These are phyloP conservation scores for Paguma larvata DNA, from an alignment of 2,797 vertebrate species.

Conservation along the genomic window DNA sequence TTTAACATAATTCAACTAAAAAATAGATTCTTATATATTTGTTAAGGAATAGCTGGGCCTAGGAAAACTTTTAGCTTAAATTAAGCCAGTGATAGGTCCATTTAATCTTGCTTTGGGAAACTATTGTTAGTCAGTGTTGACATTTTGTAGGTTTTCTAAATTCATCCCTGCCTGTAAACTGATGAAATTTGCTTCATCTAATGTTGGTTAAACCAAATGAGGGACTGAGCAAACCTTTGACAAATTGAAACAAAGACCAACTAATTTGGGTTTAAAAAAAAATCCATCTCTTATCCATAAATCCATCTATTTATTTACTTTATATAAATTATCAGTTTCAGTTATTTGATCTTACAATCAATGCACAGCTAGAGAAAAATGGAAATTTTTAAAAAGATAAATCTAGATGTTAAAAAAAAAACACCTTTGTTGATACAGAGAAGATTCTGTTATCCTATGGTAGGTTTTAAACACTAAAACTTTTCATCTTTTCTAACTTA, in stretches of 20 bases:
- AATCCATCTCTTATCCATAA: not conserved
- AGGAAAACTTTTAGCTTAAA: not conserved
- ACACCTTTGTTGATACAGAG: not conserved
- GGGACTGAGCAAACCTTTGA: not conserved
- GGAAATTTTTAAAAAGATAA: not conserved
- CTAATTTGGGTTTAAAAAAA: not conserved
- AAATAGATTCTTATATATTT: not conserved
- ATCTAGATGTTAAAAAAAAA: not conserved
- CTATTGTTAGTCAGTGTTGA: not conserved
- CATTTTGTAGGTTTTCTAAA: not conserved
- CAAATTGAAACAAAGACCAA: slow-evolving; percentile 38
- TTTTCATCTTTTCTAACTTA: not conserved
- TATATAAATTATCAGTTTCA: slow-evolving; percentile 28
- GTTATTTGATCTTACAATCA: not conserved
- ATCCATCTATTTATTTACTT: slow-evolving; percentile 11
- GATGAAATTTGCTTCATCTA: not conserved
- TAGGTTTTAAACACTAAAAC: slow-evolving; percentile 12
- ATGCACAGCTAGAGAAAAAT: not conserved
- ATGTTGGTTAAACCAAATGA: not conserved
- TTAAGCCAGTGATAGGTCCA: not conserved
- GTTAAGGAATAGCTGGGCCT: not conserved
- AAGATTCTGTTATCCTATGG: not conserved
- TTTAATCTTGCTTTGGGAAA: slow-evolving; percentile 25
- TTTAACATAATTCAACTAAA: slow-evolving; percentile 13
- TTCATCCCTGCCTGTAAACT: not conserved